Base-by-base conservation (phyloP, 2,888 invertebrate genomes). In the Calameuta filiformis region DNA sequence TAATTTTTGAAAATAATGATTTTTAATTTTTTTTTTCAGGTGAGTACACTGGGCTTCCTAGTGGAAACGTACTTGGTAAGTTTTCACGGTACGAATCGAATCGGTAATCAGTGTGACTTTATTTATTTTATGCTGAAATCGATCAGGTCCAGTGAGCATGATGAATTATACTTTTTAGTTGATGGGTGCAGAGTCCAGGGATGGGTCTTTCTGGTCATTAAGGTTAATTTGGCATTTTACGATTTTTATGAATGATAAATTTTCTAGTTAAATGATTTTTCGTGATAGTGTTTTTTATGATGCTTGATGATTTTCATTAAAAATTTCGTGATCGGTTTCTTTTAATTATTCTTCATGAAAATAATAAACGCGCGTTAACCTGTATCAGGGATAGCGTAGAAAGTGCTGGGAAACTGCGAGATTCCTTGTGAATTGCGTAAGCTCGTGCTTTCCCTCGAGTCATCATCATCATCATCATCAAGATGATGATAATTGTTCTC, bases 331-430 rank as follows among this genome's bases (percentile, higher is more conserved):
- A 40, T 56, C 15, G 23, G 15, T 9, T 33, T 33, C 3, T 33
- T 33, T 33, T 33, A 23, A 56, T 56, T 56, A 23, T 9, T 56
- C 56, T 56, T 9, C 23, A 56, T 56, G 15, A 56, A 56, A 56
- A 23, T 23, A 15, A 37, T 37, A 12, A 56, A 56, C 23, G 15
- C 6, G 56, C 40, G 40, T 15, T 1, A 15, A 40, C 6, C 23
- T 56, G 9, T 23, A 56, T 56, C 23, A 23, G 23, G 56, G 23
- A 56, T 79, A 77, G 84, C 79, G 81, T 88, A 87, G 89, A 89
- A 89, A 88, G 88, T 86, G 84, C 80, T 80, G 87, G 87, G 85
- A 88, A 88, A 88, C 86, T 83, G 81, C 79, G 77, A 77, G 82
- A 82, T 80, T 79, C 56, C 56, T 56, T 79, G 77, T 75, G 82